These are phyloP conservation scores for Prochilodus magdalenae DNA, from an alignment of 2,113 vertebrate species.

Conservation along the genomic window DNA sequence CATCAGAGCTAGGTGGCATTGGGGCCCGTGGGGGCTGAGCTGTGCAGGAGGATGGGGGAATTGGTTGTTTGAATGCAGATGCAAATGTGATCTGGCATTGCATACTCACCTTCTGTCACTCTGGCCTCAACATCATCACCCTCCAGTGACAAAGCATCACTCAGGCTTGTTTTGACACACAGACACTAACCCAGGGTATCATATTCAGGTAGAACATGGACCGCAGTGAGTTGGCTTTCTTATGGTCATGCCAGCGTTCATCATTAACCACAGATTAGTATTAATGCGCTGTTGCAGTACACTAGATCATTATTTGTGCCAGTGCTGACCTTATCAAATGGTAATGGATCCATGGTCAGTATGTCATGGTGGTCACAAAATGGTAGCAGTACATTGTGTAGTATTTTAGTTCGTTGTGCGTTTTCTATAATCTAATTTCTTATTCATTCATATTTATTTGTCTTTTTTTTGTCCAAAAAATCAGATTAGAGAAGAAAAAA, in stretches of 20 bases:
- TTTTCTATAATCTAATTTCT: no score
- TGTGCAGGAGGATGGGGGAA: background rate
- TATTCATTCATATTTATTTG: no score
- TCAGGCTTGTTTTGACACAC: conserved; percentile 33
- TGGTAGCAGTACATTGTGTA: no score
- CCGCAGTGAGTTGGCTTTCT: background rate
- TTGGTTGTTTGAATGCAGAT: conserved; percentile 44
- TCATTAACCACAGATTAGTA: background rate
- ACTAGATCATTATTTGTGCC: background rate
- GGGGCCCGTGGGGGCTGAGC: background rate
- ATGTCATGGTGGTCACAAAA: no score
- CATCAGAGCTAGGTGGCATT: conserved; percentile 29
- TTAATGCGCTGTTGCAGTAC: no score
- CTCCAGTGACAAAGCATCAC: conserved; percentile 17
- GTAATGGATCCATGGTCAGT: no score
- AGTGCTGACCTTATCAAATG: no score
- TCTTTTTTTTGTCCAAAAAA: no score
- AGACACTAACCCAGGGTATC: conserved; percentile 15
- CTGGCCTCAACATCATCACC: conserved; percentile 5
- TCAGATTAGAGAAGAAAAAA: no score
- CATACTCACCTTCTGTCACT: conserved; percentile 37
- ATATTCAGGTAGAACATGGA: background rate
- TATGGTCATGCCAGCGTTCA: background rate
- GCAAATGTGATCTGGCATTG: conserved; percentile 42
- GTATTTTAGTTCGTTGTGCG: no score